Base-by-base conservation (phyloP, 2,113 vertebrate genomes). In the Galbula dea region DNA sequence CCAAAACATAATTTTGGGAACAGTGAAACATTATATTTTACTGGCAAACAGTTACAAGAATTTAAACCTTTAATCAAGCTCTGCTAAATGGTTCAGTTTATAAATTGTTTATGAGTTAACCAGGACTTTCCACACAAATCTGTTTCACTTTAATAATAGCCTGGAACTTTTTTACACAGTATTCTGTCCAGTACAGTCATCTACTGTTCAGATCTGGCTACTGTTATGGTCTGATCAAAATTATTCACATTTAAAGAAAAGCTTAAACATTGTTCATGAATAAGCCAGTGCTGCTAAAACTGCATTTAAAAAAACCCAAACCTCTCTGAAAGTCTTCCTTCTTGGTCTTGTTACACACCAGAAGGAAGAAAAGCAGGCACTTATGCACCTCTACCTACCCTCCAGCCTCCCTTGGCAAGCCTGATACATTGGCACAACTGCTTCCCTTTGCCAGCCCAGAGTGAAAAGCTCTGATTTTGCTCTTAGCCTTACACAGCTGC, bases 101-200 rank as follows among this genome's bases (percentile, higher is more conserved):
- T 97, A 96, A 96, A 90, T 95, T 96, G 91, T 96, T 97, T 96
- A 96, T 92, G 90, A 93, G 90, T 95, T 93, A 93, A 91, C 62
- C 55, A 87, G 52, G 49, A 91, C n/a, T 95, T 91, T 92, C 83
- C 82, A 93, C 63, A 80, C 39, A 94, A 95, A 95, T 94, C 52
- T 91, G 81, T 86, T 97, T 80, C 77, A 71, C 73, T 94, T 94
- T 82, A 96, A 89, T 93, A 80, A 86, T 83, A 96, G 80, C 61
- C 83, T 94, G 82, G 29, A 89, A 94, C 72, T 92, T 79, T 96
- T 86, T 43, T 96, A 65, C 37, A 17, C 5, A 69, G 45, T 80
- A 46, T 79, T 63, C 57, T 51, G 36, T 51, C 65, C 36, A 76
- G 62, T 32, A 84, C 39, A 89, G 51, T 46, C 59, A 77, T 95